Conservation (phyloP, 2,113 vertebrate genomes). For the Zapus hudsonius region DNA sequence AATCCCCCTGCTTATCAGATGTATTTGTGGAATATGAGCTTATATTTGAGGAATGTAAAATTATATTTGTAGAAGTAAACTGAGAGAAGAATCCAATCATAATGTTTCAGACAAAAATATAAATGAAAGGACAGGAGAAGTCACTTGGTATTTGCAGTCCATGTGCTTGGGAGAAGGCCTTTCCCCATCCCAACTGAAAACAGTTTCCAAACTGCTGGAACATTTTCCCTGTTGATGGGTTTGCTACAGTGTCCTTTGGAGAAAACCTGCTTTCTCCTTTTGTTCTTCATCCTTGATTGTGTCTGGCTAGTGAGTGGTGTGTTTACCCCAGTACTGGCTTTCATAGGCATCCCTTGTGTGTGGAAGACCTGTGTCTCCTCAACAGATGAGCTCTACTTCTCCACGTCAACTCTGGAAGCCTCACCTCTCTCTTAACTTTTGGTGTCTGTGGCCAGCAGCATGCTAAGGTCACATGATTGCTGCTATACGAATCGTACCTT, state of each 20-base stretch:
- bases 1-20: conserved; percentile 52
- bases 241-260: not conserved
- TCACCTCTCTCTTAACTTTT: not conserved
- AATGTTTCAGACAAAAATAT: not conserved
- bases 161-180: not conserved
- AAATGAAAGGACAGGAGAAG: not conserved
- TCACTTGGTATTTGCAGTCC: not conserved
- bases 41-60: too few species aligned
- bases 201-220: not conserved
- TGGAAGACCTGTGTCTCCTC: not conserved
- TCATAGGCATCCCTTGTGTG: not conserved
- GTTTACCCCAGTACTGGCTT: not conserved
- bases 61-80: conserved; percentile 50
- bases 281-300: not conserved
- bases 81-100: not conserved
- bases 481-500: not conserved
- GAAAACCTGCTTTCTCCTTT: not conserved
- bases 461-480: not conserved
- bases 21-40: conserved; percentile 54
- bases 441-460: not conserved
- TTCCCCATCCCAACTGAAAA: not conserved
- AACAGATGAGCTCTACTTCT: not conserved
- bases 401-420: not conserved
- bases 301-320: not conserved
- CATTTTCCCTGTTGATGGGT: not conserved